Percentiles rank a stretch among this genome's conserved stretches.
These are phyloP conservation scores for Rhinichthys klamathensis DNA, from an alignment of 2,113 vertebrate species.

Conservation along the genomic window DNA sequence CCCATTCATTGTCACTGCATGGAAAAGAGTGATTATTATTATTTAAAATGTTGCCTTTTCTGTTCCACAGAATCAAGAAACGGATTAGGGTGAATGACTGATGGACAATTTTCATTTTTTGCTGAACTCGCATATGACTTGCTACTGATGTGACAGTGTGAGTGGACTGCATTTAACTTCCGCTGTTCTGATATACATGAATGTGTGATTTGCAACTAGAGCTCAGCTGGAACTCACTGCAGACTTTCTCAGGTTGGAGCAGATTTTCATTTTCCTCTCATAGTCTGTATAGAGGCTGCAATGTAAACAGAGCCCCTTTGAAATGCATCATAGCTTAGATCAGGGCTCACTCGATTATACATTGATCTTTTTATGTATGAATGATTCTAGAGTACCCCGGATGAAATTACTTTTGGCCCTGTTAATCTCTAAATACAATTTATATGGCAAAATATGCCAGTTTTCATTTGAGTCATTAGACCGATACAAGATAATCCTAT, in stretches of 20 bases:
- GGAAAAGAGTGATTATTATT: background rate
- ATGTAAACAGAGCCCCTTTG: background rate
- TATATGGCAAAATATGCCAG: background rate
- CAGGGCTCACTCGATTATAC: constrained; percentile 3
- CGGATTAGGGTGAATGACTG: background rate
- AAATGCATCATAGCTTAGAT: background rate
- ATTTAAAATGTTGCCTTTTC: background rate
- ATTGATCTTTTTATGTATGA: constrained; percentile 26
- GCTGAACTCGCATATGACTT: background rate
- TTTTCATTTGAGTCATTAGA: background rate
- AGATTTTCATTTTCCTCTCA: background rate
- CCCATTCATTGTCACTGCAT: background rate
- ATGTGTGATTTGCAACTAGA: background rate
- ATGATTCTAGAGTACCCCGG: background rate
- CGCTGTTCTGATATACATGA: background rate
- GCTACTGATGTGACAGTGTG: background rate
- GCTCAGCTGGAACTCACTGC: constrained; percentile 10
- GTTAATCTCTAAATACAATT: background rate
- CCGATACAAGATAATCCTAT: constrained; percentile 1
- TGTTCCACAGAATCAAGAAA: background rate
- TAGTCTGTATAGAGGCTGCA: background rate
- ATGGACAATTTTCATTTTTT: background rate
- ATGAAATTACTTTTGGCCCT: constrained; percentile 20
- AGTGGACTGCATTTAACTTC: background rate
- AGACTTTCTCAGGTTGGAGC: background rate